These are phyloP conservation scores for Polydrusus tereticollis DNA, from an alignment of 2,888 invertebrate genomes.

Conservation along the genomic window DNA sequence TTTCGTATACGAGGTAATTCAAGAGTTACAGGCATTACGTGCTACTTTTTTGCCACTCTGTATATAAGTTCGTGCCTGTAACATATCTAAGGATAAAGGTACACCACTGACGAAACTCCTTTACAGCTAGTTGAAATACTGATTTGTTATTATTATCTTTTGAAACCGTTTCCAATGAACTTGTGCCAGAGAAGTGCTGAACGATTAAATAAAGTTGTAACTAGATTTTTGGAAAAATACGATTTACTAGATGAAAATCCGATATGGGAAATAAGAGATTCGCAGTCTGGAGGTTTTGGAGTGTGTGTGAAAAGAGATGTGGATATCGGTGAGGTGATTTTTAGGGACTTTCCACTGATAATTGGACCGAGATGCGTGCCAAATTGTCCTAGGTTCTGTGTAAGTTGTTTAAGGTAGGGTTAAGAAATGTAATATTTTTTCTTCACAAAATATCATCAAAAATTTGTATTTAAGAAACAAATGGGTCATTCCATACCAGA, in stretches of 20 bases:
- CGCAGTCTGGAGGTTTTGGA: conserved; percentile 78
- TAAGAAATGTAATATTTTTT: too few species aligned
- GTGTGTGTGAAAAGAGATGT: conserved; percentile 79
- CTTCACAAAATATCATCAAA: too few species aligned
- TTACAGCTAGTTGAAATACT: background rate
- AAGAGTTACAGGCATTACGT: too few species aligned
- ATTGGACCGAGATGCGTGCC: conserved; percentile 76
- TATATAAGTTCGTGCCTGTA: too few species aligned
- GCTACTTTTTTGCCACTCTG: too few species aligned
- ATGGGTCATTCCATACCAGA: too few species aligned
- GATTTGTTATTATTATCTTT: conserved; percentile 2
- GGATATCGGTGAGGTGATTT: conserved; percentile 77
- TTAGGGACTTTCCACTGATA: conserved; percentile 78
- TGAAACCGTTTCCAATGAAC: conserved; percentile 21
- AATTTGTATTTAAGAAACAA: too few species aligned
- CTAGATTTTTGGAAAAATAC: conserved; percentile 51
- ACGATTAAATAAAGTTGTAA: conserved; percentile 49
- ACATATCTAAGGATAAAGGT: too few species aligned
- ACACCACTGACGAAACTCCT: conserved; percentile 2
- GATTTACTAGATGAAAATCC: conserved; percentile 54
- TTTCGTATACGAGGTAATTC: too few species aligned
- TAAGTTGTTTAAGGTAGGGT: conserved; percentile 72
- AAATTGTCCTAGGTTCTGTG: conserved; percentile 73
- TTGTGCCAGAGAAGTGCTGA: conserved; percentile 43
- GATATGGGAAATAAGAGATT: conserved; percentile 74